These are phyloP conservation scores for Actinostola sp. DNA, from an alignment of 92 coral and sea anemone species.

Conservation along the genomic window DNA sequence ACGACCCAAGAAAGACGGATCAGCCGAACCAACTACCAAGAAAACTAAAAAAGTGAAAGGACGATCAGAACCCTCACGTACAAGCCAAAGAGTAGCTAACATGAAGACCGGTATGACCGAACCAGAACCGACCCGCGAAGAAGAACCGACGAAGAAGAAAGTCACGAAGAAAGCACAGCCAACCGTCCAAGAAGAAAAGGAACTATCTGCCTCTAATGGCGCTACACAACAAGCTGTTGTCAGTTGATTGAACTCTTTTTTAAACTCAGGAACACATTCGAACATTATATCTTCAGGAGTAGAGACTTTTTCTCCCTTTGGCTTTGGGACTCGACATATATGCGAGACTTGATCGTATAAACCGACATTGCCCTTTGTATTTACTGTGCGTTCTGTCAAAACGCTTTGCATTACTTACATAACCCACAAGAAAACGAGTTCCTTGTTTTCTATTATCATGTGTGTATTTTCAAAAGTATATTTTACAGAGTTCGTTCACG, in stretches of 20 bases:
- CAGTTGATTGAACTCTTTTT: conserved; percentile 38
- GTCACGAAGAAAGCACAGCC: conserved; percentile 39
- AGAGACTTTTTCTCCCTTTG: conserved; percentile 7
- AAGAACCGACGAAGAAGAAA: conserved; percentile 32
- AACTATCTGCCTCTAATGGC: conserved; percentile 38
- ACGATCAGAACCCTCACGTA: conserved; percentile 50
- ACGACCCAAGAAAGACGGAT: conserved; percentile 60
- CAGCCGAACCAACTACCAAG: conserved; percentile 57
- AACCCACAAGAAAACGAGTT: conserved; percentile 12
- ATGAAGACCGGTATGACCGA: conserved; percentile 62
- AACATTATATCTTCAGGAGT: conserved; percentile 1
- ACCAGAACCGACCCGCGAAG: conserved; percentile 38
- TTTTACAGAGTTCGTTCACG: not conserved
- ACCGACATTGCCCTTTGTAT: no score
- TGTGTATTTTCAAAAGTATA: not conserved
- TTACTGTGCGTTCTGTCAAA: not conserved
- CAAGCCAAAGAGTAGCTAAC: conserved; percentile 68
- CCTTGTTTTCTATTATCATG: not conserved
- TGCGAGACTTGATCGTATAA: no score
- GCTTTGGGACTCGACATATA: not conserved
- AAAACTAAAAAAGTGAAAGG: conserved; percentile 65
- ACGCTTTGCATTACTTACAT: not conserved
- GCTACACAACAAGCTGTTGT: conserved; percentile 44
- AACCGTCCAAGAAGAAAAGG: conserved; percentile 19
- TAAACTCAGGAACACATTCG: not conserved